Percentiles rank a stretch among this genome's conserved stretches.
Conservation (phyloP, 1,140 invertebrate species). For the Portunus trituberculatus region DNA sequence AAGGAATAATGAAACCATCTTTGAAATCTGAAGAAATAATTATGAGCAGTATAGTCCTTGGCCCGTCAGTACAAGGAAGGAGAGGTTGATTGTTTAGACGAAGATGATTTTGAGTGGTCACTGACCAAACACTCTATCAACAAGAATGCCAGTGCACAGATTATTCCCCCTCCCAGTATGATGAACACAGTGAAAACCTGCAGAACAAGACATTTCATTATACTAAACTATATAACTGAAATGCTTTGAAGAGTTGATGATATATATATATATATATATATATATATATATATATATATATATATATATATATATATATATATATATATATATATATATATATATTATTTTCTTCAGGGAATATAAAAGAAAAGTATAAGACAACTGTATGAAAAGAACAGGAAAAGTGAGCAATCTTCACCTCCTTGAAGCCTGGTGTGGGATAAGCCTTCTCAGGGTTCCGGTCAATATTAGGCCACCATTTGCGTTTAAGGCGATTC, state of each 20-base stretch:
- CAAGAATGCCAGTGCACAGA: not conserved
- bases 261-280: no score
- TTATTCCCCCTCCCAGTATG: conserved; percentile 39
- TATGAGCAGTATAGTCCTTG: no score
- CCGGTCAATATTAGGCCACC: conserved; percentile 64
- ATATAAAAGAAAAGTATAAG: not conserved
- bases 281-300: no score
- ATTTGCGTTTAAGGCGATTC: conserved; percentile 57
- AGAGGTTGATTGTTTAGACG: no score
- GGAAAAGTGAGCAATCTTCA: not conserved
- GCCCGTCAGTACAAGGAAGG: no score
- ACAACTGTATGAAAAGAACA: not conserved
- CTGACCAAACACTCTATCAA: not conserved
- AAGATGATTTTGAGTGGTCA: no score
- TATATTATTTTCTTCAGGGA: not conserved
- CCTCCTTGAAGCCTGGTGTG: conserved; percentile 60
- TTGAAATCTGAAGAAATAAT: no score
- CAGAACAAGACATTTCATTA: not conserved
- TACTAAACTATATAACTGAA: not conserved
- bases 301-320: no score
- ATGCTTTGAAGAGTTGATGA: no score
- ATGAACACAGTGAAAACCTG: conserved; percentile 56
- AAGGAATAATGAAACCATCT: no score
- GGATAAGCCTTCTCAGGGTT: conserved; percentile 42
- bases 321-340: no score